These are phyloP conservation scores for Alosa alosa DNA, from an alignment of 2,113 vertebrate species.

Conservation along the genomic window DNA sequence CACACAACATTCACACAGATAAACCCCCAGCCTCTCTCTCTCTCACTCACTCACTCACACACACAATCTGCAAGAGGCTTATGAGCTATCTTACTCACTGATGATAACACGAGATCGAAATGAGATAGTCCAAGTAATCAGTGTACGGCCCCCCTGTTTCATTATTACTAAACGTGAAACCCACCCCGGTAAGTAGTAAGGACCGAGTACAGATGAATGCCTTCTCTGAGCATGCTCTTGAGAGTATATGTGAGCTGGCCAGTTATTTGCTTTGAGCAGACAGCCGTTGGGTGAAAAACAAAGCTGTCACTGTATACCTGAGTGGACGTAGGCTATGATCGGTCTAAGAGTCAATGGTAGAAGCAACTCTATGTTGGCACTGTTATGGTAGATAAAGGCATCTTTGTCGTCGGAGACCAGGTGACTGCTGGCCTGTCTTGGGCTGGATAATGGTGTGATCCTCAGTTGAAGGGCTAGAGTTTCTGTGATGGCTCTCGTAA, in stretches of 20 bases:
- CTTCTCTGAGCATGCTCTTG: background rate
- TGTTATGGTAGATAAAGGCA: conserved; percentile 29
- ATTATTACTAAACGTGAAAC: background rate
- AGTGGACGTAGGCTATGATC: background rate
- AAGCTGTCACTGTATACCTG: conserved; percentile 15
- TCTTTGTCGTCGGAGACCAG: conserved; percentile 18
- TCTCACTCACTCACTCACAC: background rate
- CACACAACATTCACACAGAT: background rate
- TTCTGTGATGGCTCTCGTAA: conserved; percentile 5
- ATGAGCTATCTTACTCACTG: background rate
- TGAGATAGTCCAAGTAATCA: background rate
- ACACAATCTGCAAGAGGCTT: background rate
- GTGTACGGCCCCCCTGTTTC: background rate
- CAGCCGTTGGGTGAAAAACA: conserved; percentile 1
- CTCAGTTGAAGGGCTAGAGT: background rate
- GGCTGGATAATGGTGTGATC: conserved; percentile 9
- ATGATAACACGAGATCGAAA: background rate
- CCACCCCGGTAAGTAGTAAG: background rate
- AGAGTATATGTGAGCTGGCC: background rate
- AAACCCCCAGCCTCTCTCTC: background rate
- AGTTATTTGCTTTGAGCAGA: background rate
- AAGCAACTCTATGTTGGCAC: background rate
- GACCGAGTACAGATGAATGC: background rate
- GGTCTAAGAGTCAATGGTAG: background rate
- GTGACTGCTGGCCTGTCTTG: conserved; percentile 16